phyloP scores from a whole-genome alignment of 2,113 vertebrate genomes.

The Lathamus discolor region DNA sequence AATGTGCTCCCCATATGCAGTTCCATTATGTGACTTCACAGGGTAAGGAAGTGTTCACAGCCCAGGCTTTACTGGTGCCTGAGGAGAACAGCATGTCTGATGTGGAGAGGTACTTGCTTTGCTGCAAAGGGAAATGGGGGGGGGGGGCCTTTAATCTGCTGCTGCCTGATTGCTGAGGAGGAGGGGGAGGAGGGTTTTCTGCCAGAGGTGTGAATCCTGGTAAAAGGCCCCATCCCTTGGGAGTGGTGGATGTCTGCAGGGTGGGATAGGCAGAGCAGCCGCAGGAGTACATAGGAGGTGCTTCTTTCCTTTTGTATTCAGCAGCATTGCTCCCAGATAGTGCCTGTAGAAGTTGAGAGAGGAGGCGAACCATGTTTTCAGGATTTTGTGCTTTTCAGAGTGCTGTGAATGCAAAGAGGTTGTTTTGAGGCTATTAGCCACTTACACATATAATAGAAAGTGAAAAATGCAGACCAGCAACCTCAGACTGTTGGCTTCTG shows the following conservation, averaged over 20 bases:
- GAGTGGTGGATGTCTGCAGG: accelerated
- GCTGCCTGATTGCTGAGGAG: accelerated
- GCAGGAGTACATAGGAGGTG: accelerated
- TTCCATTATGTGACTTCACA: neutral
- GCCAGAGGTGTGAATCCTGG: neutral
- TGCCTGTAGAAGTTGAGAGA: neutral
- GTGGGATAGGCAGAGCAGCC: neutral
- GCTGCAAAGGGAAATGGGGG: neutral
- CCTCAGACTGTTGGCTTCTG: neutral
- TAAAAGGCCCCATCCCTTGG: neutral
- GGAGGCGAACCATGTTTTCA: neutral
- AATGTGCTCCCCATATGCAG: neutral
- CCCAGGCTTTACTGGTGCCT: neutral
- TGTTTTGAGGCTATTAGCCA: neutral
- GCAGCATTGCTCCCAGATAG: neutral
- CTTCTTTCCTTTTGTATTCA: neutral
- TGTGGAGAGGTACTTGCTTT: neutral
- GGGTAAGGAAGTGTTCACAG: neutral
- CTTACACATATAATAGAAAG: neutral
- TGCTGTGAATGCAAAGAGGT: neutral
- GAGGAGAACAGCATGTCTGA: neutral
- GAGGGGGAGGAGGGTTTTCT: neutral
- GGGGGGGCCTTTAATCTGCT: neutral
- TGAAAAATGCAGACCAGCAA: neutral
- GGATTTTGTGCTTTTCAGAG: neutral